phyloP scores from a whole-genome alignment of 2,113 vertebrate genomes.

The Brienomyrus brachyistius region DNA sequence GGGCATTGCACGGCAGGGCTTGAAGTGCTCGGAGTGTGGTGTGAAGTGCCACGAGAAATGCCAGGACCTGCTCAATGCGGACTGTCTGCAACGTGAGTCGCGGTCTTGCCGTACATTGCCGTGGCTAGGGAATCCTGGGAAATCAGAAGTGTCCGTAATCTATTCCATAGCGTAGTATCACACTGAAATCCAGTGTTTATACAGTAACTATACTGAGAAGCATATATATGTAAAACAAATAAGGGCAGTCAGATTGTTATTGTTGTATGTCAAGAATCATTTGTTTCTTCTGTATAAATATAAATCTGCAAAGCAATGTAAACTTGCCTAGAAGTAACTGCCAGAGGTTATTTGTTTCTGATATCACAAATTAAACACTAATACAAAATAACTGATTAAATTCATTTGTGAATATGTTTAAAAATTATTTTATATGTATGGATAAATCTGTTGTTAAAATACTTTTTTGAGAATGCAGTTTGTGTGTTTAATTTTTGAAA shows the following conservation, averaged over 20 bases:
- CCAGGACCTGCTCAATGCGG: constrained; percentile 92
- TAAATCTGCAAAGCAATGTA: neutral
- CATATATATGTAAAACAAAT: too few species aligned
- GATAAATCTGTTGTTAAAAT: neutral
- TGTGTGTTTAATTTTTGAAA: neutral
- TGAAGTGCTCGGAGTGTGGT: constrained; percentile 90
- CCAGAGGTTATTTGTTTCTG: neutral
- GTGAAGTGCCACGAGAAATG: constrained; percentile 99
- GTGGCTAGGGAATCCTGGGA: neutral
- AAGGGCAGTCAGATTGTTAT: neutral
- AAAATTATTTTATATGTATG: neutral
- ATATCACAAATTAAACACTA: neutral
- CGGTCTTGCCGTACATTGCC: neutral
- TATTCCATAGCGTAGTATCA: neutral
- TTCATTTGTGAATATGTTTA: neutral
- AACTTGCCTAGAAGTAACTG: neutral
- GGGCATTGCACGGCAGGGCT: constrained; percentile 94
- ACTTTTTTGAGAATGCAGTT: neutral
- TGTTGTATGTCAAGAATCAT: neutral
- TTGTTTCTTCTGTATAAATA: neutral
- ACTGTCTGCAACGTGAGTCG: constrained; percentile 93
- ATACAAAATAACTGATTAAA: neutral
- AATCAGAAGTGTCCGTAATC: neutral
- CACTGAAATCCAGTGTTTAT: neutral
- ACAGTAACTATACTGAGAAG: too few species aligned